Conservation (phyloP, 53 echinoderm and acorn worm genomes). For the Echinometra lucunter region DNA sequence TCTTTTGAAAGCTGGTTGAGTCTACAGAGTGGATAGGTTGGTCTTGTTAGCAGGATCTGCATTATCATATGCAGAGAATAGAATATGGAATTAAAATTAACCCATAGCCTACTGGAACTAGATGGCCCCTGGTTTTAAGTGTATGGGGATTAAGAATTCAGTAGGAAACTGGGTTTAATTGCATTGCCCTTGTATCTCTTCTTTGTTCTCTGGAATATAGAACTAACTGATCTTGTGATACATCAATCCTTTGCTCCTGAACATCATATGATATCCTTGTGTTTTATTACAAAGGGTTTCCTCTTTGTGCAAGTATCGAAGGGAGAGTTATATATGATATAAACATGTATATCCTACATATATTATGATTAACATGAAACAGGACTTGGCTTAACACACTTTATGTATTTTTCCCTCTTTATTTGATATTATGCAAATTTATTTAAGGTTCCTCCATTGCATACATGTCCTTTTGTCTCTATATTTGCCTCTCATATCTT, state of each 20-base stretch:
- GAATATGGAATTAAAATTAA: neutral
- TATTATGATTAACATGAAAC: too few relatives aligned
- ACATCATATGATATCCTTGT: neutral
- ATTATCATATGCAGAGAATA: neutral
- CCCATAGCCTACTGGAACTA: too few relatives aligned
- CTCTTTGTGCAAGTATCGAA: neutral
- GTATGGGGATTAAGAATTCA: too few relatives aligned
- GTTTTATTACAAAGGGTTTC: neutral
- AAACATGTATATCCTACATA: too few relatives aligned
- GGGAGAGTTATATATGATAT: too few relatives aligned
- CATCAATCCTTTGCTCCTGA: neutral
- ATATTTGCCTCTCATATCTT: neutral
- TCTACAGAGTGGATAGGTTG: neutral
- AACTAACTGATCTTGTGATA: neutral
- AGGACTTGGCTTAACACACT: too few relatives aligned
- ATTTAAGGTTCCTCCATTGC: neutral
- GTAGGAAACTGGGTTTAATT: too few relatives aligned
- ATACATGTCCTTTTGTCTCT: neutral
- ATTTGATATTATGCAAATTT: neutral
- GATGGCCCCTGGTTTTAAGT: too few relatives aligned
- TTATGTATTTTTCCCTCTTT: neutral
- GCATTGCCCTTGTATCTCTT: neutral
- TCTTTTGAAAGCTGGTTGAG: constrained; percentile 21
- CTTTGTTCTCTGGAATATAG: neutral
- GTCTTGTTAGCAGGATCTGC: constrained; percentile 31